phyloP scores from a whole-genome alignment of 2,113 vertebrate species.

The Cervus canadensis region DNA sequence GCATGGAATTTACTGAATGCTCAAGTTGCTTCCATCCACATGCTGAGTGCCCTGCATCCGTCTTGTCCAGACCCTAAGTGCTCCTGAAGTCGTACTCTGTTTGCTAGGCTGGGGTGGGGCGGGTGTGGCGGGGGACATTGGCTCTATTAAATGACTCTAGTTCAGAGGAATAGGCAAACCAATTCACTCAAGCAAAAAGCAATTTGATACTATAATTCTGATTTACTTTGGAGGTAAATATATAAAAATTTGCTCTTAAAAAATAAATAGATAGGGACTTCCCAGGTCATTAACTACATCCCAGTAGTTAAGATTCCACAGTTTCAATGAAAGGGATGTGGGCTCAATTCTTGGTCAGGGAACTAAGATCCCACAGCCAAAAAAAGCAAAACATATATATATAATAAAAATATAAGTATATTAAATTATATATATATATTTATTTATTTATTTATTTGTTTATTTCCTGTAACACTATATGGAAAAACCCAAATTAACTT shows the following conservation, averaged over 20 bases:
- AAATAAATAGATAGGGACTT: neutral
- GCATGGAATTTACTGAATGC: neutral
- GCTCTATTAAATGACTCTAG: neutral
- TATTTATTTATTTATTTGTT: neutral
- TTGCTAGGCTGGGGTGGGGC: neutral
- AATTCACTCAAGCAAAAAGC: neutral
- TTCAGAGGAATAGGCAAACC: neutral
- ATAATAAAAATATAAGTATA: neutral
- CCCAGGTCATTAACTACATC: neutral
- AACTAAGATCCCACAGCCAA: neutral
- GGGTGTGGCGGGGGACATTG: fast-evolving
- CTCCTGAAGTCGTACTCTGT: neutral
- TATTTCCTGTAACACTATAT: neutral
- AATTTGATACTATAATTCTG: neutral
- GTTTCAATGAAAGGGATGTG: neutral
- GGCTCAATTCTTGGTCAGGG: neutral
- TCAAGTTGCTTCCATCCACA: neutral
- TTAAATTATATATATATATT: neutral
- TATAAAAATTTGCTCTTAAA: neutral
- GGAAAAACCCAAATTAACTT: neutral
- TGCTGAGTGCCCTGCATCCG: fast-evolving
- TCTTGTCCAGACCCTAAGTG: neutral
- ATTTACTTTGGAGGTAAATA: neutral
- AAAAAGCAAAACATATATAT: neutral
- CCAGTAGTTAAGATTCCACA: neutral